Conservation (phyloP, 2,888 invertebrate species). For the Leptarthrus brevirostris region DNA sequence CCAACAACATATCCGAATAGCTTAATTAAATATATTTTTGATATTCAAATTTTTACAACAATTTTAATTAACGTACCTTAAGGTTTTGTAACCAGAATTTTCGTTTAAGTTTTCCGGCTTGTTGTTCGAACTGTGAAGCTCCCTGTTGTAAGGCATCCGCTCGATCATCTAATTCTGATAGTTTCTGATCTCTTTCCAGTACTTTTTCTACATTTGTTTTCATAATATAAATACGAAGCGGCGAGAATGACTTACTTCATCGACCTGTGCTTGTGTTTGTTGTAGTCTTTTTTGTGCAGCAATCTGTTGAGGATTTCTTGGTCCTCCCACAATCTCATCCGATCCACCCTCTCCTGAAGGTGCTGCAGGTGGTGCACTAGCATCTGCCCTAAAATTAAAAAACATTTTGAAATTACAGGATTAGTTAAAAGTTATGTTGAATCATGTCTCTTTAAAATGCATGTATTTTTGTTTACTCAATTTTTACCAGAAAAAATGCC, state of each 20-base stretch:
- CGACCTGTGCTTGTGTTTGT: slow-evolving; percentile 88
- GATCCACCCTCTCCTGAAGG: slow-evolving; percentile 76
- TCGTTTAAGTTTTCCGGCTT: slow-evolving; percentile 95
- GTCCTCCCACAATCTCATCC: slow-evolving; percentile 88
- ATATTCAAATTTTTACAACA: too few relatives aligned
- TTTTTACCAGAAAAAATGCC: too few relatives aligned
- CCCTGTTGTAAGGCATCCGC: slow-evolving; percentile 95
- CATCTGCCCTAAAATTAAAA: slow-evolving; percentile 51
- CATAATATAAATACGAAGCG: slow-evolving; percentile 95
- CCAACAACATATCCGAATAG: too few relatives aligned
- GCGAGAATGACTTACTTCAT: too few relatives aligned
- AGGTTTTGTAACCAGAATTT: slow-evolving; percentile 98
- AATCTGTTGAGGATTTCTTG: slow-evolving; percentile 84
- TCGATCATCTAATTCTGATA: slow-evolving; percentile 94
- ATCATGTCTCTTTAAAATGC: too few relatives aligned
- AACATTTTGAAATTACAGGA: too few relatives aligned
- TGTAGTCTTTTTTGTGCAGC: slow-evolving; percentile 85
- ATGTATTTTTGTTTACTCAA: too few relatives aligned
- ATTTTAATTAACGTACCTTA: slow-evolving; percentile 81
- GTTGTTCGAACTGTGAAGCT: slow-evolving; percentile 96
- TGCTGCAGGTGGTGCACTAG: slow-evolving; percentile 64
- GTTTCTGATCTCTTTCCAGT: slow-evolving; percentile 92
- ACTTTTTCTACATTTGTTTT: slow-evolving; percentile 96
- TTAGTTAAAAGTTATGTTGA: too few relatives aligned
- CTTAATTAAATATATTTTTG: too few relatives aligned